A percentile compares a stretch with the other conserved stretches of the same genome.
Evolutionary conservation across 2,797 vertebrate genomes (phyloP).

Genomic region (Lateolabrax maculatus): DNA sequence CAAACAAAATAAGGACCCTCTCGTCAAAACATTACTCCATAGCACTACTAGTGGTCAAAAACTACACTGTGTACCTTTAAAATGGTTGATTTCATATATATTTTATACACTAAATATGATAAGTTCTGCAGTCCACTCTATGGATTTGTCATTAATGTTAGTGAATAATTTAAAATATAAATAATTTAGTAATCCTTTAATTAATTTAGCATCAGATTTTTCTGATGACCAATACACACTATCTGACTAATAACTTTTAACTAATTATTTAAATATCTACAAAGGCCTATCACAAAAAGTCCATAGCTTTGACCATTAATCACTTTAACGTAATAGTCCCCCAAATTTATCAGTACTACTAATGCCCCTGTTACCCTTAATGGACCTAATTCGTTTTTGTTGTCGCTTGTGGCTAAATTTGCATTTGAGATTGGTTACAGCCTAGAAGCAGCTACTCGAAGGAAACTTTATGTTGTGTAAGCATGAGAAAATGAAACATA

Average conservation of each 20-base stretch:
- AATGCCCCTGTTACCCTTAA: slow-evolving; percentile 15
- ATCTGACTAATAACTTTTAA: neutral
- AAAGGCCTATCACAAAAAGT: slow-evolving; percentile 5
- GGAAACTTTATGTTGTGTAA: slow-evolving; percentile 30
- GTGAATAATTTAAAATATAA: slow-evolving; percentile 19
- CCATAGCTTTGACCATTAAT: slow-evolving; percentile 14
- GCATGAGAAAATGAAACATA: slow-evolving; percentile 57
- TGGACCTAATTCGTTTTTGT: slow-evolving; percentile 15
- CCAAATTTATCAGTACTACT: slow-evolving; percentile 14
- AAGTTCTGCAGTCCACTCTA: neutral
- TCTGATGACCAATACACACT: neutral
- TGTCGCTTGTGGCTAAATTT: slow-evolving; percentile 44
- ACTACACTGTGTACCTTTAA: neutral
- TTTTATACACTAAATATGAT: neutral
- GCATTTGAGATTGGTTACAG: slow-evolving; percentile 28
- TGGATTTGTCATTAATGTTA: slow-evolving; percentile 17
- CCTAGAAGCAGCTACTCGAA: slow-evolving; percentile 25
- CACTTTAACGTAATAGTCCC: neutral
- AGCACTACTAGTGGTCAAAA: neutral
- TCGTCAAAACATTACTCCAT: too few species aligned
- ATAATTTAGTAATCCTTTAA: slow-evolving; percentile 14
- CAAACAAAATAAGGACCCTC: neutral
- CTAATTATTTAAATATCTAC: neutral
- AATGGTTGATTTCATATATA: neutral
- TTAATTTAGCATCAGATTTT: slow-evolving; percentile 17